Conservation (phyloP, 2,888 invertebrate genomes). For the Anaspis maculata region DNA sequence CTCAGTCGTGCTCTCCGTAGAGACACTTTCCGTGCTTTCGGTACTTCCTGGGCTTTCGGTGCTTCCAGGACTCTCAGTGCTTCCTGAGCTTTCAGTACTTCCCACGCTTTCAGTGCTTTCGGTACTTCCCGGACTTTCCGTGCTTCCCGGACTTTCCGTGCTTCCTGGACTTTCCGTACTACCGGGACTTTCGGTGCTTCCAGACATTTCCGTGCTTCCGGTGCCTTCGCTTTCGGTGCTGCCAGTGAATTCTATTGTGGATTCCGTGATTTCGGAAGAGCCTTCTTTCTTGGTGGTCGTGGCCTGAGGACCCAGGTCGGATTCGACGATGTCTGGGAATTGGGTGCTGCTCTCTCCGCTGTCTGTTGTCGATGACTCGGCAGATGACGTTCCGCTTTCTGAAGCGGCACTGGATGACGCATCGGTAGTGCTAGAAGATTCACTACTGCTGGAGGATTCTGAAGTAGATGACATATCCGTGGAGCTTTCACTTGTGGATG, state of each 20-base stretch:
- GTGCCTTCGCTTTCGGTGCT: constrained; percentile 2
- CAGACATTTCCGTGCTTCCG: constrained; percentile 8
- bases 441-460: constrained; percentile 10
- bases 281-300: background rate
- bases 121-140: constrained; percentile 14
- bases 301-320: background rate
- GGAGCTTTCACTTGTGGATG: constrained; percentile 2
- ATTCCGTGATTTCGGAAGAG: constrained; percentile 4
- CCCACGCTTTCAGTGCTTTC: constrained; percentile 16
- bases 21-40: constrained; percentile 19
- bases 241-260: constrained; percentile 7
- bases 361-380: no score
- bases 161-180: constrained; percentile 11
- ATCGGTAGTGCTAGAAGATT: constrained; percentile 9
- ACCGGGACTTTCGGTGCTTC: constrained; percentile 15
- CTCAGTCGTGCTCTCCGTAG: constrained; percentile 18
- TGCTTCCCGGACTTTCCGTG: constrained; percentile 16
- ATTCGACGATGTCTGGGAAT: constrained; percentile 4
- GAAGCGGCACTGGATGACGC: constrained; percentile 14
- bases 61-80: constrained; percentile 22
- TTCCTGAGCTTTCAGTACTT: constrained; percentile 15
- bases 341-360: no score
- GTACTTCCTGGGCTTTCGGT: constrained; percentile 21
- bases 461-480: constrained; percentile 16
- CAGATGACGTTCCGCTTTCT: no score